Percentiles rank a stretch among this genome's conserved stretches.
Conservation (phyloP, 2,113 vertebrate species). For the Ageneiosus marmoratus region DNA sequence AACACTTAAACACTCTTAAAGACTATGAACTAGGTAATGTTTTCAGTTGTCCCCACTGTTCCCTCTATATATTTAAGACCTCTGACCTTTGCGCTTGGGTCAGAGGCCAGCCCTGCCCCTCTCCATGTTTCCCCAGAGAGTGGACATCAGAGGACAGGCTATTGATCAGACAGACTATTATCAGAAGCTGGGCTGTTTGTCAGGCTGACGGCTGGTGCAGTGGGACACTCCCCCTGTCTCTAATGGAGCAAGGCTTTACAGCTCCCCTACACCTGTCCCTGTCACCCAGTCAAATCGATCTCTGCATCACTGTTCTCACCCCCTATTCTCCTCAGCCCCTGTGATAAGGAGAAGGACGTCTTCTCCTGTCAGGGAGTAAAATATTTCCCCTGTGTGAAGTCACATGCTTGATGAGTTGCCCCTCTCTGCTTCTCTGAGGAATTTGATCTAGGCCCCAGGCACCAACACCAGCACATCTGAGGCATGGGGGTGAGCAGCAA, state of each 20-base stretch:
- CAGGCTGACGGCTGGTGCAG: conserved; percentile 69
- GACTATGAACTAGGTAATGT: conserved; percentile 43
- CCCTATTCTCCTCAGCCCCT: conserved; percentile 56
- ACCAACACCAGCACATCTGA: conserved; percentile 15
- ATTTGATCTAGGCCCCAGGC: conserved; percentile 37
- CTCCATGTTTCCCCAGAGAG: conserved; percentile 63
- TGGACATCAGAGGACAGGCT: conserved; percentile 63
- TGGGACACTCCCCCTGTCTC: conserved; percentile 61
- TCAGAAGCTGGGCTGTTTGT: conserved; percentile 75
- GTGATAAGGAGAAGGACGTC: conserved; percentile 52
- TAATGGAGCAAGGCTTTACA: conserved; percentile 67
- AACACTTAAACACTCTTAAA: not conserved
- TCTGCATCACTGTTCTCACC: conserved; percentile 55
- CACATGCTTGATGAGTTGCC: conserved; percentile 56
- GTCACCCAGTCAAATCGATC: conserved; percentile 64
- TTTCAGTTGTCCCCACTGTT: conserved; percentile 23
- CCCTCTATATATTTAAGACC: conserved; percentile 24
- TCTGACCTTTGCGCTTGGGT: conserved; percentile 56
- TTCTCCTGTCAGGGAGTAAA: conserved; percentile 53
- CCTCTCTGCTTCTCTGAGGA: conserved; percentile 44
- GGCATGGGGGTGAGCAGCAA: conserved; percentile 36
- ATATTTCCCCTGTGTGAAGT: conserved; percentile 55
- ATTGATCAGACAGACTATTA: conserved; percentile 79
- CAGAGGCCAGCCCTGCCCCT: conserved; percentile 59
- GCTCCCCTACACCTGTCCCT: conserved; percentile 69